These are phyloP conservation scores for Hedya salicella DNA, from an alignment of 2,888 invertebrate genomes.

Conservation along the genomic window DNA sequence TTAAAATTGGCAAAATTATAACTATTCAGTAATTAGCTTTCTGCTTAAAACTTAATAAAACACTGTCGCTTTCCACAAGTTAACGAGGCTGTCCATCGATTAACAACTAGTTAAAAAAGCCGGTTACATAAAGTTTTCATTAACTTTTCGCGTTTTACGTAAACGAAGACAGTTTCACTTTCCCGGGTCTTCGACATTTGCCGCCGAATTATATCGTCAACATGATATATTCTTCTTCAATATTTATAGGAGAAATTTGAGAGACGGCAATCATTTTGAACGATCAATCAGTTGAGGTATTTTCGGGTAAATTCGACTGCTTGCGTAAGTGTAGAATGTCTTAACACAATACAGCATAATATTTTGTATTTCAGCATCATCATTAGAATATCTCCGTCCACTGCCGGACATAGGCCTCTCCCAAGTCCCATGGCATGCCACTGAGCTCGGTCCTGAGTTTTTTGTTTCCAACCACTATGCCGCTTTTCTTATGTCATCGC, in stretches of 20 bases:
- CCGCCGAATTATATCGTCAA: slow-evolving; percentile 19
- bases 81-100: not conserved
- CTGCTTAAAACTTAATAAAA: not conserved
- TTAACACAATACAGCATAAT: too few relatives aligned
- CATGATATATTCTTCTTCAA: slow-evolving; percentile 10
- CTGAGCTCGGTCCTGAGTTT: too few relatives aligned
- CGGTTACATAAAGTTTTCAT: slow-evolving; percentile 10
- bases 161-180: slow-evolving; percentile 17
- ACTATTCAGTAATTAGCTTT: too few relatives aligned
- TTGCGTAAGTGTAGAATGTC: too few relatives aligned
- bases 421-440: too few relatives aligned
- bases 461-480: too few relatives aligned
- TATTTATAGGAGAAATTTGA: slow-evolving; percentile 32
- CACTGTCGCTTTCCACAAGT: not conserved
- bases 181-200: slow-evolving; percentile 28
- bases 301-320: not conserved
- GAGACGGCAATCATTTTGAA: slow-evolving; percentile 4
- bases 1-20: too few relatives aligned
- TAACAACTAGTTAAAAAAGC: not conserved
- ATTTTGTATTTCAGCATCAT: too few relatives aligned
- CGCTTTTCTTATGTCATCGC: too few relatives aligned
- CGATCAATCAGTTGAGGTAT: slow-evolving; percentile 21
- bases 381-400: too few relatives aligned
- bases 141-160: slow-evolving; percentile 12
- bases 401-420: too few relatives aligned